A percentile compares a stretch with the other conserved stretches of the same genome.
phyloP scores from a whole-genome alignment of 2,888 invertebrate species.

The Rotaria sp. region DNA sequence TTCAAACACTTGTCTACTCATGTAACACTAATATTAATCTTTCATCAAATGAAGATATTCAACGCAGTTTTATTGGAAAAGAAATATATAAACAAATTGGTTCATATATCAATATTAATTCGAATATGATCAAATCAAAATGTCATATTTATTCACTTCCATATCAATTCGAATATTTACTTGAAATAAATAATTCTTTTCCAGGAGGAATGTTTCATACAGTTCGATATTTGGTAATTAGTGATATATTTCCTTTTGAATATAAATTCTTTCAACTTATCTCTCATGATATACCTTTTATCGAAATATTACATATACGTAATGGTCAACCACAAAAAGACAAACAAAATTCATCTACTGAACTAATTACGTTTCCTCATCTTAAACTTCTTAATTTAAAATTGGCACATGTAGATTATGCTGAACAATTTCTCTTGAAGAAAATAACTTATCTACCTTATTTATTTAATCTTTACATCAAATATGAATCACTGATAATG shows the following conservation, averaged over 20 bases:
- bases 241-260: background rate
- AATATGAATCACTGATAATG: too few species aligned
- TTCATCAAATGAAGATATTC: conserved; percentile 3
- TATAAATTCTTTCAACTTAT: background rate
- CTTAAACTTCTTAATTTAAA: too few species aligned
- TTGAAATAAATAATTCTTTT: background rate
- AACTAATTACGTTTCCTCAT: too few species aligned
- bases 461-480: too few species aligned
- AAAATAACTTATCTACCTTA: too few species aligned
- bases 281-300: background rate
- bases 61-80: background rate
- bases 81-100: background rate
- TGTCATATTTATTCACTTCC: conserved; percentile 8
- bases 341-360: too few species aligned
- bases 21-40: background rate
- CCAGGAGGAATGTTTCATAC: background rate
- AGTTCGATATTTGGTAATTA: background rate
- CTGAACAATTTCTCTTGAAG: too few species aligned
- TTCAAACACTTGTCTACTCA: background rate
- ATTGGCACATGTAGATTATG: too few species aligned
- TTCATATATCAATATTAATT: background rate
- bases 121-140: background rate
- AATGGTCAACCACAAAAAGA: too few species aligned
- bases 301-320: background rate
- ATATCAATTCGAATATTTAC: background rate